Evolutionary conservation across 2,888 invertebrate species (phyloP).

Genomic region (Nephrotoma appendiculata): DNA sequence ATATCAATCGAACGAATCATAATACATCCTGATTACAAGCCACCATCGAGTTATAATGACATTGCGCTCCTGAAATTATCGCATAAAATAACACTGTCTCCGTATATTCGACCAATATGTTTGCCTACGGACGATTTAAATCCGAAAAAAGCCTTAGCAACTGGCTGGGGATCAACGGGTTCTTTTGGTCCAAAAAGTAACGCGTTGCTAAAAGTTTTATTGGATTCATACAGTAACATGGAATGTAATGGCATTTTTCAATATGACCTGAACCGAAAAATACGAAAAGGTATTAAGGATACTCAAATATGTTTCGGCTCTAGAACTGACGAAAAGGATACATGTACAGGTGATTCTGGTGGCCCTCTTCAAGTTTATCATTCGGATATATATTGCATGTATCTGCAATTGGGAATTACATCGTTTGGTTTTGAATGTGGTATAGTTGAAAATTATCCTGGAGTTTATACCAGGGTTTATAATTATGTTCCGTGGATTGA

Average conservation of each 20-base stretch:
- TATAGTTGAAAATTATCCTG: slow-evolving; percentile 29
- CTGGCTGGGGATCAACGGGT: slow-evolving; percentile 35
- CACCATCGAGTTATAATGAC: background rate
- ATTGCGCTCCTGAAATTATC: background rate
- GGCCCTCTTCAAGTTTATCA: slow-evolving; percentile 34
- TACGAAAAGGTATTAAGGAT: slow-evolving; percentile 7
- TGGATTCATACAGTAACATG: slow-evolving; percentile 19
- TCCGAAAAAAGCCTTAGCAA: slow-evolving; percentile 27
- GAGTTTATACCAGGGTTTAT: slow-evolving; percentile 38
- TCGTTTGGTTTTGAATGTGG: slow-evolving; percentile 29
- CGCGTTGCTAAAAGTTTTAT: slow-evolving; percentile 36
- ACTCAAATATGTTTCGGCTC: slow-evolving; percentile 11
- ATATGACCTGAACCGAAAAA: background rate
- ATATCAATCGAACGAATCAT: background rate
- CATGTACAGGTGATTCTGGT: slow-evolving; percentile 39
- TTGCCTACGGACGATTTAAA: slow-evolving; percentile 16
- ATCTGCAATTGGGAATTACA: slow-evolving; percentile 31
- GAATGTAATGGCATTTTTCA: slow-evolving; percentile 3
- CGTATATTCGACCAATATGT: slow-evolving; percentile 31
- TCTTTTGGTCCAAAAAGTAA: slow-evolving; percentile 22
- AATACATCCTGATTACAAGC: background rate
- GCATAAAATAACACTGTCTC: background rate
- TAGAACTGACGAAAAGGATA: slow-evolving; percentile 4
- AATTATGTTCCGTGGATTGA: slow-evolving; percentile 40
- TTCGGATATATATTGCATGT: slow-evolving; percentile 23